Conservation (phyloP, 2,797 vertebrate genomes). For the Takifugu ocellatus region DNA sequence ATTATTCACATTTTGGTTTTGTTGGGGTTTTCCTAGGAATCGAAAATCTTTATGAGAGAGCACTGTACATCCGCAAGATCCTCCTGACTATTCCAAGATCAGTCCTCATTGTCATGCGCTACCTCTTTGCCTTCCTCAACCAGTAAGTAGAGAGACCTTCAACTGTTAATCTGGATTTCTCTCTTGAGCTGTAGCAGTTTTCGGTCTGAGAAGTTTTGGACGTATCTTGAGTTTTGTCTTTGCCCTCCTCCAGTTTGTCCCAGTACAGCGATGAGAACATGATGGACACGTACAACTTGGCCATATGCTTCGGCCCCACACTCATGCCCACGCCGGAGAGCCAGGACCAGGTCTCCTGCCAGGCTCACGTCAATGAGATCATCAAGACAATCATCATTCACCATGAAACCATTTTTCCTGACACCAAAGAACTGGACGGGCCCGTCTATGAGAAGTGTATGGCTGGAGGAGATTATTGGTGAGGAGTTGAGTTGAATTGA, state of each 20-base stretch:
- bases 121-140: constrained; percentile 96
- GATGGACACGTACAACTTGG: constrained; percentile 98
- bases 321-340: constrained; percentile 97
- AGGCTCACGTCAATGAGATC: constrained; percentile 97
- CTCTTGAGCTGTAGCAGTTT: not conserved
- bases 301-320: constrained; percentile 97
- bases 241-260: constrained; percentile 79
- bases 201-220: not conserved
- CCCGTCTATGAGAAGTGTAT: constrained; percentile 98
- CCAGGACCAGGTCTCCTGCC: constrained; percentile 96
- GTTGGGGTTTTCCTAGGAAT: constrained; percentile 77
- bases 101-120: constrained; percentile 94
- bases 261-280: constrained; percentile 99
- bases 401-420: constrained; percentile 94
- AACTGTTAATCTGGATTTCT: not conserved
- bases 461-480: constrained; percentile 98
- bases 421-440: constrained; percentile 92
- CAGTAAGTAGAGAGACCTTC: constrained; percentile 82
- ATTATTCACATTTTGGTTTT: not conserved
- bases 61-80: constrained; percentile 93
- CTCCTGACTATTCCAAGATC: constrained; percentile 92
- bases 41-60: constrained; percentile 95
- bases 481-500: constrained; percentile 57
- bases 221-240: not conserved
- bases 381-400: constrained; percentile 98